phyloP scores from a whole-genome alignment of 1,140 invertebrate species.

The Apocrypta bakeri region DNA sequence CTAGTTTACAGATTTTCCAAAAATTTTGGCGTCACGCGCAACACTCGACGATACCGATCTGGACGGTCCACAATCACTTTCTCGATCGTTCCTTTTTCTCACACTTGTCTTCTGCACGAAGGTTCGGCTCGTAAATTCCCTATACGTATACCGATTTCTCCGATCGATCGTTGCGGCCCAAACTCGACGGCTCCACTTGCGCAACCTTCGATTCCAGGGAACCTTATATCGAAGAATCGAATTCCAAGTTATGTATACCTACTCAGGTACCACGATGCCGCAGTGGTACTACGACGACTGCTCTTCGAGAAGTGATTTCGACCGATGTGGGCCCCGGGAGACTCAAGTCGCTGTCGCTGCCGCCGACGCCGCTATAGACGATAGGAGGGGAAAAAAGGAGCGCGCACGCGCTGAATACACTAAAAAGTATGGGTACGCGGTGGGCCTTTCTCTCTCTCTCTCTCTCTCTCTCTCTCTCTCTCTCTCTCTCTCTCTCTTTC shows the following conservation, averaged over 20 bases:
- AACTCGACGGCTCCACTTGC: neutral
- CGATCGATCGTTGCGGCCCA: neutral
- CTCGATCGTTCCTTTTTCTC: neutral
- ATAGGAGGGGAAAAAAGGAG: constrained; percentile 5
- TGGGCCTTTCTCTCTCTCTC: neutral
- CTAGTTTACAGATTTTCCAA: too few species aligned
- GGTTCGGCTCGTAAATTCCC: too few species aligned
- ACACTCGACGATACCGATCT: neutral
- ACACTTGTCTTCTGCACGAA: neutral
- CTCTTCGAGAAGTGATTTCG: constrained; percentile 15
- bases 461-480: too few species aligned
- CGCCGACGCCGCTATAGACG: neutral
- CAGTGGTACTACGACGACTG: neutral
- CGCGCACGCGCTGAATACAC: neutral
- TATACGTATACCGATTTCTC: neutral
- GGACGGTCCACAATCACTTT: neutral
- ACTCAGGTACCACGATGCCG: too few species aligned
- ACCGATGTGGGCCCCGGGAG: neutral
- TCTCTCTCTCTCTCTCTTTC: neutral
- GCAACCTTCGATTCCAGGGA: neutral
- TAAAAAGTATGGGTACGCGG: neutral
- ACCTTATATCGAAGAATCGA: neutral
- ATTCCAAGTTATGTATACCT: neutral
- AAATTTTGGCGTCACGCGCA: neutral
- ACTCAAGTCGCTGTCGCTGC: neutral